Conservation (phyloP, 2,888 invertebrate species). For the Dryocosmus kuriphilus region DNA sequence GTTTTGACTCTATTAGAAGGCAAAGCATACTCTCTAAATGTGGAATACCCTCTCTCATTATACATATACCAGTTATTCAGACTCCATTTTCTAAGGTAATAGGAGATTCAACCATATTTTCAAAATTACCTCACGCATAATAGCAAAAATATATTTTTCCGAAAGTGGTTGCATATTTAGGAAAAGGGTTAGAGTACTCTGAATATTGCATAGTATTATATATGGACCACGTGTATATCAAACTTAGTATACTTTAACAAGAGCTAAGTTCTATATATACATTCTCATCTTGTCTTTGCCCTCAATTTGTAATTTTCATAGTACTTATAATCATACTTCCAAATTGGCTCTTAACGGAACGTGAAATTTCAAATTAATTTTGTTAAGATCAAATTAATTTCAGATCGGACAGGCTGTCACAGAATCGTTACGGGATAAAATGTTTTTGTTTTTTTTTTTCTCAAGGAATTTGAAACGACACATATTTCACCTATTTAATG, state of each 20-base stretch:
- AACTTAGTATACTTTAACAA: neutral
- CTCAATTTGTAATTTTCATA: neutral
- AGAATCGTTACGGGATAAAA: no score
- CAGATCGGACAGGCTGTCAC: no score
- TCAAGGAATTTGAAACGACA: no score
- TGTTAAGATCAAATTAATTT: no score
- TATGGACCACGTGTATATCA: neutral
- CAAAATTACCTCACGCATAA: neutral
- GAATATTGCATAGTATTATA: neutral
- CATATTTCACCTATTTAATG: no score
- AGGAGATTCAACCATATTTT: neutral
- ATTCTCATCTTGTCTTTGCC: neutral
- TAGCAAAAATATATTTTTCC: neutral
- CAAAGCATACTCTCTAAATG: slow-evolving; percentile 10
- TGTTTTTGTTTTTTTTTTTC: no score
- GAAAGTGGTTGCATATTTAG: neutral
- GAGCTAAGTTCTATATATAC: neutral
- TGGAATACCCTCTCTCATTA: neutral
- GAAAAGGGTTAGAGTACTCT: neutral
- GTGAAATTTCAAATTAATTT: neutral
- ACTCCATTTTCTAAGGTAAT: neutral
- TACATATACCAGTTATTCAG: slow-evolving; percentile 3
- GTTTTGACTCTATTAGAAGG: slow-evolving; percentile 9
- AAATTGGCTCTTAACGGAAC: neutral
- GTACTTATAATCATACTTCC: no score